phyloP scores from a whole-genome alignment of 1,140 invertebrate species.

The Aphelinus atriplicis region DNA sequence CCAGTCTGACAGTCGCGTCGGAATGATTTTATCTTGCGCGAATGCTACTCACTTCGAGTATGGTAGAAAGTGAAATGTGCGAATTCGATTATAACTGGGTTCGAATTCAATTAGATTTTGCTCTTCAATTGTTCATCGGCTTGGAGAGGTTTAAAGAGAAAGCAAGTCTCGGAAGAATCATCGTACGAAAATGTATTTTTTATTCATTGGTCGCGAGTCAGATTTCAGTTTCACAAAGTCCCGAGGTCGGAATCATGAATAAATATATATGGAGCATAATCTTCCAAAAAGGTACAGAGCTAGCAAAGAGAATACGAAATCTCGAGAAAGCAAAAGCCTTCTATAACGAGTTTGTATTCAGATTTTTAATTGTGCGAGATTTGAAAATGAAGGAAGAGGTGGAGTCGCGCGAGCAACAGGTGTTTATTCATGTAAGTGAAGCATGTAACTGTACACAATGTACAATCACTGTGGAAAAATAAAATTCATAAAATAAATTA shows the following conservation, averaged over 20 bases:
- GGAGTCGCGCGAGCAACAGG: conserved; percentile 1
- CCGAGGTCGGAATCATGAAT: too few species aligned
- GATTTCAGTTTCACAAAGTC: neutral
- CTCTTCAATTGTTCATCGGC: neutral
- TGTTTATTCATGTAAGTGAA: conserved; percentile 2
- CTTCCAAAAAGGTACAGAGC: neutral
- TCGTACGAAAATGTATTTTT: neutral
- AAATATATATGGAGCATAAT: neutral
- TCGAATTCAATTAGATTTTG: too few species aligned
- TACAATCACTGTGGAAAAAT: conserved; percentile 18
- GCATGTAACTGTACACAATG: conserved; percentile 18
- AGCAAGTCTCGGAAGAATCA: too few species aligned
- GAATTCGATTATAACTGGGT: too few species aligned
- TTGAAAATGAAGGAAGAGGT: neutral
- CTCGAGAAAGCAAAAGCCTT: too few species aligned
- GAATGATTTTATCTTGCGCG: too few species aligned
- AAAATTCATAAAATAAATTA: conserved; percentile 4
- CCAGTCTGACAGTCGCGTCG: too few species aligned
- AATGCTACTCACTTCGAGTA: too few species aligned
- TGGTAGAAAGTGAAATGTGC: too few species aligned
- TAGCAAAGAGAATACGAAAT: neutral
- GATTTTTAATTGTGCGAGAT: neutral
- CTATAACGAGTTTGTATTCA: too few species aligned
- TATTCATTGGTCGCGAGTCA: neutral
- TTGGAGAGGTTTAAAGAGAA: neutral